phyloP scores from a whole-genome alignment of 92 coral and sea anemone genomes.

The Umimayanthus kanabou region DNA sequence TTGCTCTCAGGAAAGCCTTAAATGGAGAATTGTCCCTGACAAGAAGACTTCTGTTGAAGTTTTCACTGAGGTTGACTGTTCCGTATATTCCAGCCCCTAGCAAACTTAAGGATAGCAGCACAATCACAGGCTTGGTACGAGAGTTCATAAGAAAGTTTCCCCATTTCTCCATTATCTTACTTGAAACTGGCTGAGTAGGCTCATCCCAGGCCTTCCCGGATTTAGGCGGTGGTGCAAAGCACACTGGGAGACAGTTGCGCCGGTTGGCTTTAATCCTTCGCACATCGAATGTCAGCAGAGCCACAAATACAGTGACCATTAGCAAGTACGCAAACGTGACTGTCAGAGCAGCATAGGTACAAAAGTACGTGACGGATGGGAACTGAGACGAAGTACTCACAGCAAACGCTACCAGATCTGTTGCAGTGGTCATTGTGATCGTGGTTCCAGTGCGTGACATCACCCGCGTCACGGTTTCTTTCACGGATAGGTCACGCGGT shows the following conservation, averaged over 20 bases:
- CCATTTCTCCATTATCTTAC: constrained; percentile 55
- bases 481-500: constrained; percentile 50
- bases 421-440: constrained; percentile 79
- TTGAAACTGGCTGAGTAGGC: constrained; percentile 45
- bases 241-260: constrained; percentile 61
- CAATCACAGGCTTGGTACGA: constrained; percentile 45
- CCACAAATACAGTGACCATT: constrained; percentile 58
- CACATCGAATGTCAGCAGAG: constrained; percentile 59
- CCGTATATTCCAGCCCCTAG: constrained; percentile 79
- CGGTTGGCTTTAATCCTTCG: constrained; percentile 56
- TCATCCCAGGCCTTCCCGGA: constrained; percentile 61
- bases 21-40: constrained; percentile 64
- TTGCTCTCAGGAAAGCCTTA: constrained; percentile 51
- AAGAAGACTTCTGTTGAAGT: constrained; percentile 66
- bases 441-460: constrained; percentile 80
- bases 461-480: constrained; percentile 67
- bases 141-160: constrained; percentile 54
- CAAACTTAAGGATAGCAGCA: constrained; percentile 54
- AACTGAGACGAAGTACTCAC: constrained; percentile 73
- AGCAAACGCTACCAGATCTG: constrained; percentile 84
- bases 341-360: constrained; percentile 59
- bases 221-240: constrained; percentile 55
- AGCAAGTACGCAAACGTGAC: constrained; percentile 53
- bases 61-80: constrained; percentile 61
- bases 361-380: constrained; percentile 61